Evolutionary conservation across 2,797 vertebrate species (phyloP), one percentile per base, ranked within the genome.

Genomic region (Anguilla obscura): DNA sequence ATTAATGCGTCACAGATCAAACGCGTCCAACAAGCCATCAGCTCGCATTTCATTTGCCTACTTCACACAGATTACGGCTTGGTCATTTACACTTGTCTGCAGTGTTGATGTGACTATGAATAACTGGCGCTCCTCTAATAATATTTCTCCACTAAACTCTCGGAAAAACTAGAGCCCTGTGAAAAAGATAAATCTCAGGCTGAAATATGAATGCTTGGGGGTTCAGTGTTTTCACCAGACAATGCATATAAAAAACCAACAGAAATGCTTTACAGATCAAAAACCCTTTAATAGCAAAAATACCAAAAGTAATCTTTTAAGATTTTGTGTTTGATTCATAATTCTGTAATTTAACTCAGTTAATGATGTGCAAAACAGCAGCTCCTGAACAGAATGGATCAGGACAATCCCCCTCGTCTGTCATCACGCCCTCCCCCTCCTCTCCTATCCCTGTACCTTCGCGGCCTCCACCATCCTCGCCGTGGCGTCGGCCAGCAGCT

Each of bases 401-500:
- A 76, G 6, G 30, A 2, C 8, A 1, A 71, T 14, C 5, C 33
- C 33, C 3, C 12, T 16, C 9, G 14, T 69, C 63, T 21, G 27
- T 76, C 27, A n/a, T 50, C 79, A 82, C 24, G 1, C 21, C 45
- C 21, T n/a, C 45, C 79, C 79, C 24, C 45, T 2, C 2, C 6
- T 2, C 76, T 24, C 40, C 40, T 45, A 24, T 80, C 45, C 79
- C 89, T 12, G 36, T 93, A 99, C 98, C 97, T 99, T 99, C 18
- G 99, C 99, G 52, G 99, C 99, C 92, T 99, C 99, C 88, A 99
- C 99, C 99, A 99, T 99, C 85, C 98, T 96, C 74, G 99, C 99
- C 0, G 99, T 99, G 63, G 99, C 99, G 90, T 99, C 99, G 0
- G 99, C 99, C 92, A 99, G 92, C 14, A 99, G 97, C 92, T 99